Conservation (phyloP, 2,797 vertebrate genomes). For the Echeneis naucrates region DNA sequence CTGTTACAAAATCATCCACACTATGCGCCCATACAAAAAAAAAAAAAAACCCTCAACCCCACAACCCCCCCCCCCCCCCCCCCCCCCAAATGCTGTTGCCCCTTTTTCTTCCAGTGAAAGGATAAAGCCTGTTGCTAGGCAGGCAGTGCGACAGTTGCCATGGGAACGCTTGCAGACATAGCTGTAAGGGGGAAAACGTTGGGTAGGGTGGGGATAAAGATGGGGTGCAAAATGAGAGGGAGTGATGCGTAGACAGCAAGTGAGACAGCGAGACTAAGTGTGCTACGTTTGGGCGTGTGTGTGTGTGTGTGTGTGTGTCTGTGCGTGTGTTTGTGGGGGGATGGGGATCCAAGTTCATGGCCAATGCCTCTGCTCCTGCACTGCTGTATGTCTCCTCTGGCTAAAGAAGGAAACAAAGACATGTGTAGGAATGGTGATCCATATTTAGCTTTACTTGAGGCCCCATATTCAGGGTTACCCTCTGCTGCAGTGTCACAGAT, state of each 20-base stretch:
- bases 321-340: conserved; percentile 44
- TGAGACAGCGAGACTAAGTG: conserved; percentile 35
- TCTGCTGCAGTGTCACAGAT: not conserved
- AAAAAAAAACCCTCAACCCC: conserved; percentile 28
- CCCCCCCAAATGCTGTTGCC: conserved; percentile 45
- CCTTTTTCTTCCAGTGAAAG: conserved; percentile 69
- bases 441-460: conserved; percentile 11
- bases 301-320: conserved; percentile 23
- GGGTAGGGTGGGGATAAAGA: conserved; percentile 70
- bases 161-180: conserved; percentile 84
- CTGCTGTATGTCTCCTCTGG: conserved; percentile 53
- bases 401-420: conserved; percentile 70
- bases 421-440: conserved; percentile 49
- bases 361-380: conserved; percentile 60
- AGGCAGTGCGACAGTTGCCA: conserved; percentile 86
- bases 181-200: conserved; percentile 70
- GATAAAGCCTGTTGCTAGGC: conserved; percentile 86
- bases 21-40: conserved; percentile 44
- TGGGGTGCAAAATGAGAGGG: conserved; percentile 67
- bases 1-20: conserved; percentile 31
- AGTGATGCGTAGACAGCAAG: conserved; percentile 56
- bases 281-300: conserved; percentile 23
- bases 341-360: conserved; percentile 75
- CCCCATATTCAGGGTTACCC: conserved; percentile 12
- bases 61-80: conserved; percentile 27